Evolutionary conservation across 2,888 invertebrate species (phyloP).

Genomic region (Xestia ashworthii): DNA sequence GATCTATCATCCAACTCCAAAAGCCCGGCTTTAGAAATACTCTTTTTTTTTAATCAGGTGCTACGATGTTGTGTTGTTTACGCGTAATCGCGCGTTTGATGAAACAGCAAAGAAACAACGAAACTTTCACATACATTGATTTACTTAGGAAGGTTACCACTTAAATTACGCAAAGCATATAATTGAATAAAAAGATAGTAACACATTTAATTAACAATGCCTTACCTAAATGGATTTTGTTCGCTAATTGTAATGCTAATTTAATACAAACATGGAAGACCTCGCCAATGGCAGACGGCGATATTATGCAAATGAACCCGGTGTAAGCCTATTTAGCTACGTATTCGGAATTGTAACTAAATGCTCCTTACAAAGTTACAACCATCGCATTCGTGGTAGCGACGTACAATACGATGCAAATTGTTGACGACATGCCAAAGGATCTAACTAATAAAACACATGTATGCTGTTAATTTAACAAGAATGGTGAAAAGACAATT

Average conservation of each 20-base stretch:
- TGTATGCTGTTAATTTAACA: background rate
- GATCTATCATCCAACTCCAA: too few relatives aligned
- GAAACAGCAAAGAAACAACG: background rate
- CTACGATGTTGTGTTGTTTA: background rate
- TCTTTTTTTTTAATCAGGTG: background rate
- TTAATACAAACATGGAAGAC: conserved; percentile 33
- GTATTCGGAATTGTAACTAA: conserved; percentile 23
- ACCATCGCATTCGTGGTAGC: conserved; percentile 8
- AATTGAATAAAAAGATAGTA: background rate
- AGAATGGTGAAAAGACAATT: background rate
- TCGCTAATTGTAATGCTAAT: conserved; percentile 53
- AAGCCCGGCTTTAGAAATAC: too few relatives aligned
- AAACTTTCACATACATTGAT: background rate
- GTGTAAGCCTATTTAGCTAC: conserved; percentile 29
- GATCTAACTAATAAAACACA: background rate
- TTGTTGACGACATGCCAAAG: background rate
- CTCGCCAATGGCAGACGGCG: conserved; percentile 31
- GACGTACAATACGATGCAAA: conserved; percentile 11
- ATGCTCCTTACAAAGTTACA: conserved; percentile 24
- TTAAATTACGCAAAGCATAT: background rate
- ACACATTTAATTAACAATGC: conserved; percentile 23
- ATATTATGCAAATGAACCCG: conserved; percentile 47
- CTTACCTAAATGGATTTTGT: conserved; percentile 26
- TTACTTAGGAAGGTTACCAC: background rate
- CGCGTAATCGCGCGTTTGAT: background rate